These are phyloP conservation scores for Bujurquina vittata DNA, from an alignment of 2,113 vertebrate genomes.

Conservation along the genomic window DNA sequence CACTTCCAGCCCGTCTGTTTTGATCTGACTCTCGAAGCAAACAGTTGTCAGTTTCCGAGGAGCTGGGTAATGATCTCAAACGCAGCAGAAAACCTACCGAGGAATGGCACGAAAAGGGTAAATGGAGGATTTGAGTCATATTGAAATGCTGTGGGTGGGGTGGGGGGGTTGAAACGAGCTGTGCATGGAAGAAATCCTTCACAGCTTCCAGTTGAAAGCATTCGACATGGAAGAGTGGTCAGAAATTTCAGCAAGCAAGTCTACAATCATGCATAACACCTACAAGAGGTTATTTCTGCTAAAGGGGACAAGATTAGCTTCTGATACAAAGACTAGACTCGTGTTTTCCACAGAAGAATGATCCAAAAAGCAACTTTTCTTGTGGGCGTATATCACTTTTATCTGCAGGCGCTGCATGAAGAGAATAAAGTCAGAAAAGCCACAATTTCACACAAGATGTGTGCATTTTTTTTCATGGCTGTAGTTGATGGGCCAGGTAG, in stretches of 20 bases:
- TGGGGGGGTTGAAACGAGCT: neutral
- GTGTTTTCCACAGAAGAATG: rapidly evolving
- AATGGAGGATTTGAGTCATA: neutral
- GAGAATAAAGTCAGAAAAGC: neutral
- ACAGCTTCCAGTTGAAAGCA: slow-evolving; percentile 1
- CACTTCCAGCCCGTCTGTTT: slow-evolving; percentile 15
- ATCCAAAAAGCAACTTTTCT: neutral
- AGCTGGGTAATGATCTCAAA: neutral
- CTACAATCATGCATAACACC: neutral
- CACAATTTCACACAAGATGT: neutral
- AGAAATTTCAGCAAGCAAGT: neutral
- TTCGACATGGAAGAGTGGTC: slow-evolving; percentile 1
- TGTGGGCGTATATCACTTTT: neutral
- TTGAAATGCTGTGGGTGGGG: neutral
- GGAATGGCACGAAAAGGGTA: neutral
- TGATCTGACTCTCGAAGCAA: neutral
- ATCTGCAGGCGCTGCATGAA: neutral
- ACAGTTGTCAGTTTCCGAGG: neutral
- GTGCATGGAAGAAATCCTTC: neutral
- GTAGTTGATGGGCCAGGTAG: neutral
- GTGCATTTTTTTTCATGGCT: rapidly evolving
- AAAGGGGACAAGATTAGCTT: neutral
- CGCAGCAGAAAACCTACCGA: slow-evolving; percentile 1
- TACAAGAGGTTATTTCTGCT: neutral
- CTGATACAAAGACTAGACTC: neutral